Base-by-base conservation (phyloP, 2,797 vertebrate genomes). In the Falco novaeseelandiae region DNA sequence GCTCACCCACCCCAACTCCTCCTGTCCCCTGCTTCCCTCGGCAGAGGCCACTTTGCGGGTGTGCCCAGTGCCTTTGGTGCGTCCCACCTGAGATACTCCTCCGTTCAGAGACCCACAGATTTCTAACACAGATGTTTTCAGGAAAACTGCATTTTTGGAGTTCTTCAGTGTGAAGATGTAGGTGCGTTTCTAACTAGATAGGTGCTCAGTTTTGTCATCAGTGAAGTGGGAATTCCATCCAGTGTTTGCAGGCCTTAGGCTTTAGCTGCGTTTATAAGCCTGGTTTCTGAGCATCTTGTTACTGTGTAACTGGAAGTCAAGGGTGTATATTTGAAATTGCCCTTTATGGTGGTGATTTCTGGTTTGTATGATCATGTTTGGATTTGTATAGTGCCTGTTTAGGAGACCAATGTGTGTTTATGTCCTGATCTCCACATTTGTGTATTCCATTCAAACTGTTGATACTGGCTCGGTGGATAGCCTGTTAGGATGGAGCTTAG, bases 71-170 rank as follows among this genome's bases (percentile, higher is more conserved):
- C 6, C 2, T 29, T 34, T 38, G 9, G 15, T n/a, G 16, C 14
- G 36, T 34, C 51, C 66, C 59, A 26, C 0, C 0, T 13, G 44
- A 8, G 32, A 22, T 25, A 7, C 12, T 58, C 15, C n/a, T 55
- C 34, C 1, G 0, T 59, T 81, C 49, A 51, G 44, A 90, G 32
- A 73, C 30, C 36, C 40, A 57, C 34, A 30, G 29, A 8, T 42
- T 66, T 46, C 85, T 54, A 10, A 36, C 46, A 13, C 7, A 42
- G 52, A 44, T 9, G 18, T 69, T 89, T 76, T 44, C 73, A 74
- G 40, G 52, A 89, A 57, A 77, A 54, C 36, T 34, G 18, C 14
- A 12, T 38, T 79, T 79, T 78, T 79, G n/a, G 61, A 26, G 29
- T 40, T 85, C 52, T 83, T 79, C 42, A 59, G 0, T 44, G 10